Evolutionary conservation across 2,888 invertebrate genomes (phyloP).

Genomic region (Aphidius colemani): DNA sequence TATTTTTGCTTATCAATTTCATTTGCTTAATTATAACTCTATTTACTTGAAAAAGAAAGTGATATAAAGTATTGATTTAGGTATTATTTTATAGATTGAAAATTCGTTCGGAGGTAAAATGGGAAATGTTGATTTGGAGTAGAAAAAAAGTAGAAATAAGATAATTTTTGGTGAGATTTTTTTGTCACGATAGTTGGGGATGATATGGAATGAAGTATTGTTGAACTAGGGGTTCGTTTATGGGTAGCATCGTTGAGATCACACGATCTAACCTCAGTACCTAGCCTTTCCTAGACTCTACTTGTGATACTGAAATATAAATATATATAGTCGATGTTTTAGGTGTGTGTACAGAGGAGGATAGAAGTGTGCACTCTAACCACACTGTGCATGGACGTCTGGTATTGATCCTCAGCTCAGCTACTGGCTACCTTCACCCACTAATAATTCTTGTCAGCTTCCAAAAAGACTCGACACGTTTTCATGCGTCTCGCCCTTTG

Average conservation of each 20-base stretch:
- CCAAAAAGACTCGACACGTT: slow-evolving; percentile 51
- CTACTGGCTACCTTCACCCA: slow-evolving; percentile 61
- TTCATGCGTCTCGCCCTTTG: slow-evolving; percentile 30
- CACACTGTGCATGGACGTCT: slow-evolving; percentile 58
- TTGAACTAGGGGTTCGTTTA: slow-evolving; percentile 51
- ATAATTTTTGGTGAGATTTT: too few relatives aligned
- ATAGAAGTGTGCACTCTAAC: slow-evolving; percentile 52
- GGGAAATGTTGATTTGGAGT: slow-evolving; percentile 1
- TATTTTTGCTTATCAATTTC: too few relatives aligned
- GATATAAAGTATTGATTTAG: too few relatives aligned
- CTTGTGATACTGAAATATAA: slow-evolving; percentile 39
- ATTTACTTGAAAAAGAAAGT: neutral
- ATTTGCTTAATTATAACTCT: too few relatives aligned
- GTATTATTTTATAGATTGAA: too few relatives aligned
- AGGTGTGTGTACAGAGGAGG: slow-evolving; percentile 40
- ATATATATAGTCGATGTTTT: too few relatives aligned
- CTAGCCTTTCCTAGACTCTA: slow-evolving; percentile 48
- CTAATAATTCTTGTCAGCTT: slow-evolving; percentile 61
- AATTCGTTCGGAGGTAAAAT: too few relatives aligned
- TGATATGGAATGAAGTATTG: slow-evolving; percentile 35
- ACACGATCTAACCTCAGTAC: slow-evolving; percentile 56
- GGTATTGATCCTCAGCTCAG: slow-evolving; percentile 60
- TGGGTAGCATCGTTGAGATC: slow-evolving; percentile 47
- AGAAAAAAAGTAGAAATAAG: slow-evolving; percentile 1
- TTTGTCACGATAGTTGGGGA: too few relatives aligned